phyloP scores from a whole-genome alignment of 2,888 invertebrate species.

The Alloscopus bannaensis region DNA sequence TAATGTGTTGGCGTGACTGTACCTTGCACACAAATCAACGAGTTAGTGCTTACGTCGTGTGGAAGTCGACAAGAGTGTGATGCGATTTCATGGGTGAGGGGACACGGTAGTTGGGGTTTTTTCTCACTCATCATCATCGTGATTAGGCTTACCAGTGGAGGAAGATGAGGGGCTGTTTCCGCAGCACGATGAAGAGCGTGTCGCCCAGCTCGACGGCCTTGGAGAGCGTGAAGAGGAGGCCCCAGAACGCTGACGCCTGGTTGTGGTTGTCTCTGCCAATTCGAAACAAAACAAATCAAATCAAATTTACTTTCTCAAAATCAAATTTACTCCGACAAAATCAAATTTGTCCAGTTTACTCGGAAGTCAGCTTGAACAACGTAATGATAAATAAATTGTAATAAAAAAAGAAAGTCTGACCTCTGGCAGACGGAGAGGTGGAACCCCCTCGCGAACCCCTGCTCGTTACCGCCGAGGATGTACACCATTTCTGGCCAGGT shows the following conservation, averaged over 20 bases:
- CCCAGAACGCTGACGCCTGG: slow-evolving; percentile 74
- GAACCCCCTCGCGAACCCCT: slow-evolving; percentile 94
- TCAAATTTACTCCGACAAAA: background rate
- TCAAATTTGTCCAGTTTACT: no score
- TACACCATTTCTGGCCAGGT: slow-evolving; percentile 95
- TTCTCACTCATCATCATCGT: background rate
- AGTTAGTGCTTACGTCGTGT: no score
- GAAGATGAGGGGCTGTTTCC: slow-evolving; percentile 95
- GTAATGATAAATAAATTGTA: slow-evolving; percentile 54
- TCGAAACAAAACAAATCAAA: slow-evolving; percentile 6
- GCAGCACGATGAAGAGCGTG: slow-evolving; percentile 93
- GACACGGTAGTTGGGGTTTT: no score
- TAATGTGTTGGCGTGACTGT: no score
- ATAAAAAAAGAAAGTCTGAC: slow-evolving; percentile 75
- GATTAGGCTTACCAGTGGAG: slow-evolving; percentile 79
- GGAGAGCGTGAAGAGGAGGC: slow-evolving; percentile 96
- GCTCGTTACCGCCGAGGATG: slow-evolving; percentile 83
- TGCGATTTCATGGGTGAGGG: no score
- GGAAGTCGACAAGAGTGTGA: no score
- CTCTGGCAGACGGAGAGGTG: slow-evolving; percentile 97
- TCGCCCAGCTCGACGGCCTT: slow-evolving; percentile 97
- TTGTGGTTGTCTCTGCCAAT: slow-evolving; percentile 52
- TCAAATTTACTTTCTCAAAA: no score
- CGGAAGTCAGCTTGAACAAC: no score
- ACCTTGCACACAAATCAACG: no score